These are phyloP conservation scores for Prionailurus bengalensis DNA, from an alignment of 2,113 vertebrate genomes.

Conservation along the genomic window DNA sequence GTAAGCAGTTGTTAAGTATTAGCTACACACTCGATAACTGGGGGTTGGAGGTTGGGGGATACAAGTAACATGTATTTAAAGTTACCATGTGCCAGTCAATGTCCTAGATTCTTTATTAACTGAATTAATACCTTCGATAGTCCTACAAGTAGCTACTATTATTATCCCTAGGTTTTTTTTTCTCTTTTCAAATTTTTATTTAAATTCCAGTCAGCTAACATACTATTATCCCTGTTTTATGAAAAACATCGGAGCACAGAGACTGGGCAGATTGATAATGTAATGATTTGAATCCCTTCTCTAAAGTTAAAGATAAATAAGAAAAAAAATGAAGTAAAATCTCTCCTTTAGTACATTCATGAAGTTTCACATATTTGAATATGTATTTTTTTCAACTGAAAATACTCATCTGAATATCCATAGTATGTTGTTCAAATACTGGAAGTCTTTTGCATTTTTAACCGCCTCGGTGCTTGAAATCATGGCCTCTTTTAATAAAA, in stretches of 20 bases:
- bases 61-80: background rate
- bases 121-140: background rate
- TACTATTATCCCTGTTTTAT: background rate
- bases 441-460: constrained; percentile 25
- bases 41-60: background rate
- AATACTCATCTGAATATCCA: background rate
- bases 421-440: background rate
- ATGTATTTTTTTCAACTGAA: background rate
- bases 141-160: background rate
- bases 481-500: constrained; percentile 50
- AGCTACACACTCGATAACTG: background rate
- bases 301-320: background rate
- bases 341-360: background rate
- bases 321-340: constrained; percentile 49
- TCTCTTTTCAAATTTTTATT: no score
- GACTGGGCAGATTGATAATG: background rate
- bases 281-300: background rate
- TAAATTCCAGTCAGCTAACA: no score
- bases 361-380: no score
- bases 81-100: background rate
- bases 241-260: background rate
- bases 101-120: background rate
- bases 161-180: background rate
- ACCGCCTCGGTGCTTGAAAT: background rate
- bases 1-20: constrained; percentile 15